Evolutionary conservation across 2,113 vertebrate genomes (phyloP), one percentile per base, ranked within the genome.

Genomic region (Embiotoca jacksoni): DNA sequence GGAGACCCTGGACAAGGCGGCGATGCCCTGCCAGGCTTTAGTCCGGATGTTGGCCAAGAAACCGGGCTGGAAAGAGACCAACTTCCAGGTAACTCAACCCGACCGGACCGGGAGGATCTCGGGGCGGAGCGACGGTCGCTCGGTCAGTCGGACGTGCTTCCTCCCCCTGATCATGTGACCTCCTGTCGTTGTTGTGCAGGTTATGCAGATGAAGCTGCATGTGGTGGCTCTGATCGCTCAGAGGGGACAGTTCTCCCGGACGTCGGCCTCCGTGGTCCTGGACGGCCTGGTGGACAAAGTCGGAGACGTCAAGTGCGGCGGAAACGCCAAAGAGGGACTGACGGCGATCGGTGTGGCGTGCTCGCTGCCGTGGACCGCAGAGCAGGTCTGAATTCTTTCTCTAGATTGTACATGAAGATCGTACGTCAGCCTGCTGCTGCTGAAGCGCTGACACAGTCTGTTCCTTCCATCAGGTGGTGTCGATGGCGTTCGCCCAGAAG

Each of bases 21-120:
- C 92, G 72, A 97, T 99, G 96, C 98, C 98, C 41, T 99, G 98
- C 80, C 98, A 99, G 89, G 97, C 98, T 36, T 93, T 99, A 53
- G 97, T 99, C 80, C 96, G 92, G 83, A 99, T 99, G 97, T 88
- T 99, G 86, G 97, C 98, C 50, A 99, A 98, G 93, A 99, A 99
- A 90, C 98, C 98, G 66, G 98, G 98, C 44, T 99, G 97, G 96
- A 99, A 99, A 84, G 98, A 99, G 94, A 99, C 97, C 11, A 99
- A 99, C 91, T 99, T 99, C 92, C 98, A 99, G 97, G 98, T 99
- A 95, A 75, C 0, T 16, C 37, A 37, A 5, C 37, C 37, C 37
- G 37, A 23, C 23, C 23, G 23, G 23, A 23, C 23, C 23, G 23
- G 23, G 23, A 23, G 23, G 23, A 23, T 23, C 23, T 23, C 23